Percentiles rank a stretch among this genome's conserved stretches.
phyloP scores from a whole-genome alignment of 2,113 vertebrate species.

The Chloebia gouldiae region DNA sequence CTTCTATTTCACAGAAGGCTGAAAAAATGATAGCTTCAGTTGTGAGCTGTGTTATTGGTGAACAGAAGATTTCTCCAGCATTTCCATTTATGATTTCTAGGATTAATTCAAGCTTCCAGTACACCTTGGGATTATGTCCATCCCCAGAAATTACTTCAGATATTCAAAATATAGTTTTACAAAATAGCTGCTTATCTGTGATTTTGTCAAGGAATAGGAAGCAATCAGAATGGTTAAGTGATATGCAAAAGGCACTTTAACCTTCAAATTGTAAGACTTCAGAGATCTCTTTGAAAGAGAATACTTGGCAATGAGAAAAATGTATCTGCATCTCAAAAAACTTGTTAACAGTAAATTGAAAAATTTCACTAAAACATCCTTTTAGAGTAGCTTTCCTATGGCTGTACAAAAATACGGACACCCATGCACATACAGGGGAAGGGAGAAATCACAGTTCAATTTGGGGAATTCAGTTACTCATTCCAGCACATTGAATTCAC shows the following conservation, averaged over 20 bases:
- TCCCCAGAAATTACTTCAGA: background rate
- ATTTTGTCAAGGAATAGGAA: background rate
- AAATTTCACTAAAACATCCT: background rate
- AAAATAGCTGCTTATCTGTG: background rate
- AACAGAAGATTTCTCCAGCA: background rate
- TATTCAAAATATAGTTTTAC: background rate
- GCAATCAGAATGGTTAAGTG: background rate
- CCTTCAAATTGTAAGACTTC: background rate
- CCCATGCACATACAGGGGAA: background rate
- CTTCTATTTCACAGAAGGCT: background rate
- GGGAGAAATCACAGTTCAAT: background rate
- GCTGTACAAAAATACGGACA: background rate
- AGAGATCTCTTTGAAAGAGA: background rate
- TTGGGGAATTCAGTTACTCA: background rate
- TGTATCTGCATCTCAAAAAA: background rate
- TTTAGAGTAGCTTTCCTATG: background rate
- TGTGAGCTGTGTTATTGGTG: background rate
- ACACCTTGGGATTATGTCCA: background rate
- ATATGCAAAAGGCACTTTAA: background rate
- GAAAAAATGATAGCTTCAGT: background rate
- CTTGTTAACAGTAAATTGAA: background rate
- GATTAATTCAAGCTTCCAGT: background rate
- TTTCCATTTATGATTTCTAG: background rate
- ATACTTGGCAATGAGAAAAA: background rate
- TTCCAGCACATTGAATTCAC: background rate